A percentile compares a stretch with the other conserved stretches of the same genome.
These are phyloP conservation scores for Caenorhabditis drosophilae DNA, from an alignment of 2,888 invertebrate species.

Conservation along the genomic window DNA sequence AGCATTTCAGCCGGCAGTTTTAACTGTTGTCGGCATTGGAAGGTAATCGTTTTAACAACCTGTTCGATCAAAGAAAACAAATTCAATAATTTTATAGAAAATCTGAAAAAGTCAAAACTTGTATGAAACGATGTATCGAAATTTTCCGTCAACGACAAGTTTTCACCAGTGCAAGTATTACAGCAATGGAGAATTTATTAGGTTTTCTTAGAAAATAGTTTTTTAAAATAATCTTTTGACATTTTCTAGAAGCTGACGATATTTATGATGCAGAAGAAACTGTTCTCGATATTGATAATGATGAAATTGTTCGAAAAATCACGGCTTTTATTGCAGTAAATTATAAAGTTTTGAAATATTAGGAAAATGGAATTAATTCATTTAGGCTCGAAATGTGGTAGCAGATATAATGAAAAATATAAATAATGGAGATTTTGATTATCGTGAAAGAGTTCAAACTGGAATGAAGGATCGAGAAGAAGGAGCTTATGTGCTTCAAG, in stretches of 20 bases:
- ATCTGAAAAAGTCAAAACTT: conserved; percentile 45
- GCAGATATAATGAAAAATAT: conserved; percentile 29
- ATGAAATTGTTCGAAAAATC: conserved; percentile 36
- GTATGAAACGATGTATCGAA: conserved; percentile 70
- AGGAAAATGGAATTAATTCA: neutral
- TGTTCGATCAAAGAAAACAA: conserved; percentile 1
- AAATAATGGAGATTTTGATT: conserved; percentile 37
- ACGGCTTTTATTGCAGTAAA: conserved; percentile 35
- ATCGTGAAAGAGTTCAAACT: conserved; percentile 19
- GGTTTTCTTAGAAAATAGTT: conserved; percentile 21
- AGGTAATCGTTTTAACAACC: conserved; percentile 23
- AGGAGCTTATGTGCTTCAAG: conserved; percentile 48
- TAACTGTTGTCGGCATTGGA: conserved; percentile 43
- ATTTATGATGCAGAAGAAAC: conserved; percentile 40
- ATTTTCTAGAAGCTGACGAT: conserved; percentile 30
- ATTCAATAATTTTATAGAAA: conserved; percentile 30
- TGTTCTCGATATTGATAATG: conserved; percentile 37
- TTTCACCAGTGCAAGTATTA: conserved; percentile 80
- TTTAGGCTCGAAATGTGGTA: conserved; percentile 28
- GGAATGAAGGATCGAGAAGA: conserved; percentile 50
- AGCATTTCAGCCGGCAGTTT: conserved; percentile 50
- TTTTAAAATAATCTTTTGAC: neutral
- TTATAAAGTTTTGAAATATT: neutral
- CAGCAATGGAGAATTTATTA: conserved; percentile 74
- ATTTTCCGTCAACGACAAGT: conserved; percentile 73